Evolutionary conservation across 1,140 invertebrate species (phyloP).

Genomic region (Saxidomus purpurata): DNA sequence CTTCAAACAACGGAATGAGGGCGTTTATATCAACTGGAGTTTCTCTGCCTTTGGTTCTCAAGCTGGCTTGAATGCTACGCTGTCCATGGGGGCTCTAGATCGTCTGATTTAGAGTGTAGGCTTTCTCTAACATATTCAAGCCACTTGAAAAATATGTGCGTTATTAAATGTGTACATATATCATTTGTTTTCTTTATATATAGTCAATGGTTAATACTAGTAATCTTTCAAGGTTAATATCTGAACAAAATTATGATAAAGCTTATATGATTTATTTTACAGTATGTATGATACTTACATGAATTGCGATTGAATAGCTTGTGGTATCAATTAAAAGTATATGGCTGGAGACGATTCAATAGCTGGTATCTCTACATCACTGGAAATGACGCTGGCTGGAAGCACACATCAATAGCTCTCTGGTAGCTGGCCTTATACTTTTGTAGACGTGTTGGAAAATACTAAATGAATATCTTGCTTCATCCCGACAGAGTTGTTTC

Average conservation of each 20-base stretch:
- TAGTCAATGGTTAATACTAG: too few relatives aligned
- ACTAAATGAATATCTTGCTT: neutral
- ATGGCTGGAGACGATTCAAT: constrained; percentile 55
- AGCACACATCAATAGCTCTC: constrained; percentile 19
- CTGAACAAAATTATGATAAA: too few relatives aligned
- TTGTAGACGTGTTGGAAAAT: neutral
- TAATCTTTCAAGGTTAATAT: too few relatives aligned
- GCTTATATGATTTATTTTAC: too few relatives aligned
- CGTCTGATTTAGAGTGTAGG: neutral
- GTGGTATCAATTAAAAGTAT: neutral
- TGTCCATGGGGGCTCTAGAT: too few relatives aligned
- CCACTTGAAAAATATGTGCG: neutral
- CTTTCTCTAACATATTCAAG: too few relatives aligned
- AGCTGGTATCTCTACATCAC: neutral
- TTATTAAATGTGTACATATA: too few relatives aligned
- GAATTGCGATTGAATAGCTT: neutral
- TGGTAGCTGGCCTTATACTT: neutral
- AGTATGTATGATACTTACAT: neutral
- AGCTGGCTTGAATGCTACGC: too few relatives aligned
- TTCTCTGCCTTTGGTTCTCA: too few relatives aligned
- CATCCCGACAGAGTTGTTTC: constrained; percentile 46
- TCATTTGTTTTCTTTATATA: too few relatives aligned
- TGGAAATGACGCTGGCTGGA: neutral
- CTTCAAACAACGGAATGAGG: neutral
- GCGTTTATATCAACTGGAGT: constrained; percentile 12